Percentiles rank a stretch among this genome's conserved stretches.
phyloP scores from a whole-genome alignment of 2,797 vertebrate genomes.

The Echiichthys vipera region DNA sequence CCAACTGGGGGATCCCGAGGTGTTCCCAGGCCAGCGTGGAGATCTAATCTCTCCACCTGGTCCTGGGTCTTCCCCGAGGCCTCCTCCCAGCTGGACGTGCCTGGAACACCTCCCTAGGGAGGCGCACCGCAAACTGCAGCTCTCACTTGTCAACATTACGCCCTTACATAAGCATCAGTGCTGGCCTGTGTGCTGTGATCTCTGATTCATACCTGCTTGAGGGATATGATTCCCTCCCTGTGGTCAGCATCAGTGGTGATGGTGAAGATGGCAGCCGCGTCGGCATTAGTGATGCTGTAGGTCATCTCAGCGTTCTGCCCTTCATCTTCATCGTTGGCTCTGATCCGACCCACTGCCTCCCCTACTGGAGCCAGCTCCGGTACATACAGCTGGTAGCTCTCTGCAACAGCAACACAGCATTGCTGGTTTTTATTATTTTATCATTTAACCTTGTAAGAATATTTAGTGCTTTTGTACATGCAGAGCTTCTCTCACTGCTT shows the following conservation, averaged over 20 bases:
- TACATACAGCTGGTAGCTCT: conserved; percentile 93
- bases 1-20: too few species aligned
- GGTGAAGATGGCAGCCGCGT: conserved; percentile 89
- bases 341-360: conserved; percentile 93
- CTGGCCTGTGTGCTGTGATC: neutral
- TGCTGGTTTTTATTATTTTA: too few species aligned
- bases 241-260: conserved; percentile 90
- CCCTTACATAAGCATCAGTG: neutral
- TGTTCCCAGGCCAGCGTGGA: too few species aligned
- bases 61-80: too few species aligned
- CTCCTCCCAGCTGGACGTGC: too few species aligned
- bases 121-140: neutral
- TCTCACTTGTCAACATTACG: neutral
- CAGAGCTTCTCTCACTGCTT: neutral
- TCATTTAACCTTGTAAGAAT: neutral
- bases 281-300: conserved; percentile 91
- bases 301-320: conserved; percentile 92
- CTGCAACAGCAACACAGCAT: conserved; percentile 70
- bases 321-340: conserved; percentile 91
- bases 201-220: conserved; percentile 87
- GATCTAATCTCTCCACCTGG: too few species aligned
- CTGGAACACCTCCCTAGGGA: too few species aligned
- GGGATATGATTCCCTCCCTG: conserved; percentile 90
- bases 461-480: neutral
- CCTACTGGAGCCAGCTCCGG: conserved; percentile 92